phyloP scores from a whole-genome alignment of 2,797 vertebrate species.

The Aselliscus stoliczkanus region DNA sequence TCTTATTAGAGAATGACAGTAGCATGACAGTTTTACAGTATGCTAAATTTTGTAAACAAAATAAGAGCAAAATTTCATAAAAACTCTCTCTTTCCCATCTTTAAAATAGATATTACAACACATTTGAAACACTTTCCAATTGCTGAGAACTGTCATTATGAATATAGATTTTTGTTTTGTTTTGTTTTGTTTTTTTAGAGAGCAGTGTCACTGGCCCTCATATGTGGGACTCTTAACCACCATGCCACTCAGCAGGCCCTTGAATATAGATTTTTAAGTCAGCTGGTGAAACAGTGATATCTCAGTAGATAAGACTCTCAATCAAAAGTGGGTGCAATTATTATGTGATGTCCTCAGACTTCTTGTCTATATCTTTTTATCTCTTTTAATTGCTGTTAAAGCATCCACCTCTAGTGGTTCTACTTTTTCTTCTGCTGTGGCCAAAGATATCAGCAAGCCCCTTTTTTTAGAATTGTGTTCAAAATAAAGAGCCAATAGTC shows the following conservation, averaged over 20 bases:
- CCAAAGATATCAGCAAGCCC: neutral
- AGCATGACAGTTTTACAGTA: neutral
- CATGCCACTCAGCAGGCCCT: no score
- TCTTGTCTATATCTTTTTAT: neutral
- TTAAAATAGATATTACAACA: neutral
- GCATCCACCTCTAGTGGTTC: fast-evolving
- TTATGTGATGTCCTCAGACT: neutral
- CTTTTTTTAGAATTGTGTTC: neutral
- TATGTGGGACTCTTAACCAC: no score
- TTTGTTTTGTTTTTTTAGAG: no score
- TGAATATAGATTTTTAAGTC: neutral
- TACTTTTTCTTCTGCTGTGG: neutral
- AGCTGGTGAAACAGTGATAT: neutral
- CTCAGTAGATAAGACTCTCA: neutral
- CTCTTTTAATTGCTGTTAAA: neutral
- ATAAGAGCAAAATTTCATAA: neutral
- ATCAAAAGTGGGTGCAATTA: neutral
- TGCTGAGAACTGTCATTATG: neutral
- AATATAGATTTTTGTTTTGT: no score
- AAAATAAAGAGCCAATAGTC: neutral
- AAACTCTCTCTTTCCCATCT: neutral
- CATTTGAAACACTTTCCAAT: neutral
- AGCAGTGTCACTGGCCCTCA: no score
- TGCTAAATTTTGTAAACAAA: neutral
- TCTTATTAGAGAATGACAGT: neutral